Base-by-base conservation (phyloP, 2,888 invertebrate genomes). In the Acleris holmiana region DNA sequence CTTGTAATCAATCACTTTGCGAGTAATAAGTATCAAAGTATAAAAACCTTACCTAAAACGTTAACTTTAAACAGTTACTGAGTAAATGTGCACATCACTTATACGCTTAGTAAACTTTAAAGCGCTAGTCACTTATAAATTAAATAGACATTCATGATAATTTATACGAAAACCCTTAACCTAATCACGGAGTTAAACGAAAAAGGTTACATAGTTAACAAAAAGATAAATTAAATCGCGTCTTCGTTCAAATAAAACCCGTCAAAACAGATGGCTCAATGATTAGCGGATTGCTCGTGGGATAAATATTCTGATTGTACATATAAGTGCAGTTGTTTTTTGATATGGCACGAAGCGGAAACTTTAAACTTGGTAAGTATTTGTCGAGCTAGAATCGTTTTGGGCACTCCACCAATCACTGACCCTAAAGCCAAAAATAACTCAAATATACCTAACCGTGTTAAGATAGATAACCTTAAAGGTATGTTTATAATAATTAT, bases 1-100 rank as follows among this genome's bases (percentile, higher is more conserved):
- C 91, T 87, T 92, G 83, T 85, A 87, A 91, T 91, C 91, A 88
- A 91, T 91, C 91, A 91, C 90, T 84, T 89, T 86, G 88, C 88
- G 89, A 89, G 86, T 91, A 85, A 83, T 88, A 89, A 88, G 90
- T 92, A 91, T 91, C 91, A 91, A 92, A 91, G 91, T 92, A 91
- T 91, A 89, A 91, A 85, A 89, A 82, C 67, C 86, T 91, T 86
- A 86, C 76, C 85, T 87, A 85, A 78, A 83, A 79, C 72, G 68
- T 87, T 87, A 87, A 88, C 81, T 71, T 86, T 86, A 86, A 84
- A 86, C 83, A 83, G 80, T 87, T 85, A 85, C 76, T 81, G 87
- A 90, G 86, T 89, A 88, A 85, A 86, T 81, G 85, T 87, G 85
- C 87, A 82, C 79, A 80, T 85, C 83, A 80, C 84, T 87, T 88